These are phyloP conservation scores for Podiceps cristatus DNA, from an alignment of 2,113 vertebrate species.

Conservation along the genomic window DNA sequence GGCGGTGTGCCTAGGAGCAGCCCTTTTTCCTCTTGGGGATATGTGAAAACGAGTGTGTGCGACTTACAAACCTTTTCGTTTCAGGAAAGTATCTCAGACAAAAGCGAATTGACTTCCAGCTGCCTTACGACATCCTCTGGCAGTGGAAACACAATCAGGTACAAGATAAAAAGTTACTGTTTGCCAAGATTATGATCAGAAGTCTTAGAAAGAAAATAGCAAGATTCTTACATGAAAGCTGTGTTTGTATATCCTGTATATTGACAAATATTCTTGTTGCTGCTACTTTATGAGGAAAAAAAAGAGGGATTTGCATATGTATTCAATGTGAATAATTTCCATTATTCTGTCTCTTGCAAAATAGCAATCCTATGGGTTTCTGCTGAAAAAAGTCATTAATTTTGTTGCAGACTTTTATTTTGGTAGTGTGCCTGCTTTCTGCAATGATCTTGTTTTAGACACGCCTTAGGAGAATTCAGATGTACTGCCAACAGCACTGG, in stretches of 20 bases:
- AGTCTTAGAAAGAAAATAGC: not conserved
- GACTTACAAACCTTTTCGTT: conserved; percentile 34
- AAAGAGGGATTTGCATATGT: conserved; percentile 28
- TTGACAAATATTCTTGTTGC: not conserved
- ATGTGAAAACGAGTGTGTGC: not conserved
- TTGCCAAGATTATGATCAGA: not conserved
- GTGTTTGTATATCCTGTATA: not conserved
- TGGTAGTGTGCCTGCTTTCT: conserved; percentile 39
- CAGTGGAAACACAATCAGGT: conserved; percentile 97
- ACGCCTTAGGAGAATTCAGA: conserved; percentile 69
- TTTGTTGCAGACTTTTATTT: conserved; percentile 71
- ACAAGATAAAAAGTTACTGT: not conserved
- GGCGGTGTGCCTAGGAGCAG: not conserved
- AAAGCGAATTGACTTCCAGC: conserved; percentile 95
- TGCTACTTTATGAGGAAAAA: not conserved
- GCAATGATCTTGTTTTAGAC: conserved; percentile 34
- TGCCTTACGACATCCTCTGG: conserved; percentile 97
- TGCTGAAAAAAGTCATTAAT: not conserved
- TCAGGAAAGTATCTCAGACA: conserved; percentile 97
- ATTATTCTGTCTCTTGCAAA: conserved; percentile 34
- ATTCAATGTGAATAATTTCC: conserved; percentile 50
- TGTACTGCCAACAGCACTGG: conserved; percentile 72
- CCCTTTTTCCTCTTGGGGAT: not conserved
- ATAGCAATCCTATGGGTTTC: conserved; percentile 10
- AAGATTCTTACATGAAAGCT: not conserved